Base-by-base conservation (phyloP, 2,888 invertebrate genomes). In the Neoascia interrupta region DNA sequence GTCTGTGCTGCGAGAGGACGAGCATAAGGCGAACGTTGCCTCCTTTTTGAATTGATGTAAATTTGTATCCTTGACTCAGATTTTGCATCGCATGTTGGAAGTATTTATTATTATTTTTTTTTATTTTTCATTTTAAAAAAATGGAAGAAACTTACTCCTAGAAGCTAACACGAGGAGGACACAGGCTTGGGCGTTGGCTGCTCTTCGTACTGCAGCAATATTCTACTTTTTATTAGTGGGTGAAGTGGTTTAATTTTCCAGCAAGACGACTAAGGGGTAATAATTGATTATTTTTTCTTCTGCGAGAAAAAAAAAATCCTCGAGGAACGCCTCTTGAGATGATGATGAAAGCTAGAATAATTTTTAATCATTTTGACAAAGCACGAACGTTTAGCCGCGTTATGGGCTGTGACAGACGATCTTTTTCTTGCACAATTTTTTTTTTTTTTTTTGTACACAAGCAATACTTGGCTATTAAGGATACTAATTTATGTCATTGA, bases 1-100 rank as follows among this genome's bases (percentile, higher is more conserved):
- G 74, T 61, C 43, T 63, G 43, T 70, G 26, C 3, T 21, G 36
- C 31, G 10, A 6, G 31, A n/a, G 31, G 31, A 26, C 26, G 26
- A 26, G 26, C 4, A 26, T 26, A 26, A 26, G 26, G 31, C 4
- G n/a, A n/a, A n/a, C n/a, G n/a, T n/a, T 72, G 69, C 70, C 72
- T 66, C 45, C 54, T 54, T 73, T 79, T 73, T 79, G 73, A 73
- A 79, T 68, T 73, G 73, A 79, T 68, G 79, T 68, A 73, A 79
- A 73, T 73, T 73, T 73, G 61, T 73, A 79, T 79, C 79, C 79
- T 79, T 79, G 79, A 73, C 79, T 79, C 54, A 73, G 72, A 79
- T 79, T 73, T 73, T 58, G 63, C 70, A 47, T 72, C 58, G 34
- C 63, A 54, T 60, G 73, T 39, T 61, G 47, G 37, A 61, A 68